Conservation (phyloP, 2,113 vertebrate genomes). For the Lophochroa leadbeateri region DNA sequence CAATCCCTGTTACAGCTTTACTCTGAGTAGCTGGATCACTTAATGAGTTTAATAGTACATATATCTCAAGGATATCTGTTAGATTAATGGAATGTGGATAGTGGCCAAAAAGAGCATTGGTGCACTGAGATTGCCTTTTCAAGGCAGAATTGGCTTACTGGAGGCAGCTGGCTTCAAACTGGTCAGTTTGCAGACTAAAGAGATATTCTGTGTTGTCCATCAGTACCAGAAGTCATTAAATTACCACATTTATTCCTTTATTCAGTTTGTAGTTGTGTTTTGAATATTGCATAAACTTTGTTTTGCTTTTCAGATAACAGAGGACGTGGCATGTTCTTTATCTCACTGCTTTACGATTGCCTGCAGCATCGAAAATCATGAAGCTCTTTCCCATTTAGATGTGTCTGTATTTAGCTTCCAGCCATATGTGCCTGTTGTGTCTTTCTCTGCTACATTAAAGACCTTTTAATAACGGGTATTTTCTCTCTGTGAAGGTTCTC, state of each 20-base stretch:
- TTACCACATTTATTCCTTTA: background rate
- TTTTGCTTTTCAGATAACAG: background rate
- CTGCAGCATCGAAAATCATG: background rate
- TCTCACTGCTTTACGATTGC: background rate
- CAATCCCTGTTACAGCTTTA: background rate
- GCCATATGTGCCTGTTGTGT: constrained; percentile 22
- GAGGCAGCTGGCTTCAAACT: background rate
- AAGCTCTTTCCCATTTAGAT: background rate
- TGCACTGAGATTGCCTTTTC: background rate
- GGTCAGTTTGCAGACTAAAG: accelerated
- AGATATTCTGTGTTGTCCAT: accelerated
- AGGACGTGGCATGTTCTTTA: background rate
- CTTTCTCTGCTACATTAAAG: constrained; percentile 14
- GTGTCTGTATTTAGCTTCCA: constrained; percentile 24
- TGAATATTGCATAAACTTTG: background rate
- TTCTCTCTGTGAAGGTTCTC: constrained; percentile 34
- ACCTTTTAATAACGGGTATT: constrained; percentile 42
- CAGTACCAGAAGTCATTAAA: background rate
- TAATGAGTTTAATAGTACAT: background rate
- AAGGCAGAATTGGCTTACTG: background rate
- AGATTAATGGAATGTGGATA: background rate
- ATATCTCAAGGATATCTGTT: background rate
- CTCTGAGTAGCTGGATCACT: background rate
- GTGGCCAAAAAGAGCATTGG: background rate
- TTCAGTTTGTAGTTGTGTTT: background rate